These are phyloP conservation scores for Acanthornis magna DNA, from an alignment of 2,797 vertebrate genomes.

Conservation along the genomic window DNA sequence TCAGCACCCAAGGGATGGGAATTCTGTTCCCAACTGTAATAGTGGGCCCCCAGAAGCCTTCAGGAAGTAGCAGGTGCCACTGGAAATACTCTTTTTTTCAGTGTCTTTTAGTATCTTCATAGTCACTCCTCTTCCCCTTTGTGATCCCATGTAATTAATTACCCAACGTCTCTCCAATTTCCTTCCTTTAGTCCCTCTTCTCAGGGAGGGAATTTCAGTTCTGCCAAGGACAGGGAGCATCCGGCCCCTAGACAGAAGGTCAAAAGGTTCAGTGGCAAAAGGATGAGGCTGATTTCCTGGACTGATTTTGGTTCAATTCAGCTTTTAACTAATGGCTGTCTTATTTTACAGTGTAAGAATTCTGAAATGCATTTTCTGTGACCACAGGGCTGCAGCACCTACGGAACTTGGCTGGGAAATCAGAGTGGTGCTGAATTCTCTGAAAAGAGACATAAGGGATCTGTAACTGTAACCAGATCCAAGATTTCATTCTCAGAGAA, in stretches of 20 bases:
- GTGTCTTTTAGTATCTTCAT: not conserved
- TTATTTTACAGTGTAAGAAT: not conserved
- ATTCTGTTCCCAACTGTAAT: not conserved
- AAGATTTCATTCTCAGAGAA: not conserved
- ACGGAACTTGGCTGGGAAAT: not conserved
- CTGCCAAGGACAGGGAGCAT: not conserved
- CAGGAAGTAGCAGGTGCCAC: not conserved
- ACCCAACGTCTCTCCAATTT: not conserved
- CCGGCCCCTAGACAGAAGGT: not conserved
- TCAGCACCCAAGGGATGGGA: not conserved
- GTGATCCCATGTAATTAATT: not conserved
- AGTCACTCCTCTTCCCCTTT: not conserved
- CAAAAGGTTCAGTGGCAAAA: not conserved
- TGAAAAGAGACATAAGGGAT: constrained; percentile 26
- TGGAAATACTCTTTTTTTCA: not conserved
- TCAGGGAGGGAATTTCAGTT: not conserved
- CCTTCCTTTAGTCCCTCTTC: not conserved
- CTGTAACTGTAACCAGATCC: constrained; percentile 26
- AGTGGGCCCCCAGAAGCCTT: not conserved
- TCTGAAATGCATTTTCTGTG: not conserved
- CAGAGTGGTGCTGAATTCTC: not conserved
- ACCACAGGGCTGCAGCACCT: constrained; percentile 12
- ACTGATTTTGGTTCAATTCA: not conserved
- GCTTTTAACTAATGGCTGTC: not conserved
- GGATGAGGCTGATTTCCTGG: not conserved